These are phyloP conservation scores for Dryadula phaetusa DNA, from an alignment of 2,888 invertebrate species.

Conservation along the genomic window DNA sequence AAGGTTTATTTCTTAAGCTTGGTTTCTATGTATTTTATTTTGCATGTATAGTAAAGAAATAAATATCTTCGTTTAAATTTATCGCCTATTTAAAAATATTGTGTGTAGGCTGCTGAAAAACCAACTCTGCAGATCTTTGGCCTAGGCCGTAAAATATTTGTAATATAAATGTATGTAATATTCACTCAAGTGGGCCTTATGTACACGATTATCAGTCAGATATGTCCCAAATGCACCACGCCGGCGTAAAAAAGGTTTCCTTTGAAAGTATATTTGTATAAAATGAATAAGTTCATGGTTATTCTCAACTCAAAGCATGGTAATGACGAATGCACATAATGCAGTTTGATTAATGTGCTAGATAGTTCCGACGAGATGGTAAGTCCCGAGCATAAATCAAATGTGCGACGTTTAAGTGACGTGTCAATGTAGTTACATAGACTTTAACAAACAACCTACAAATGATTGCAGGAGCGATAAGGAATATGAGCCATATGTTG, in stretches of 20 bases:
- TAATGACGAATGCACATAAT: conserved; percentile 41
- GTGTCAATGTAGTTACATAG: conserved; percentile 41
- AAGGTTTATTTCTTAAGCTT: neutral
- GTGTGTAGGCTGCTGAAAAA: neutral
- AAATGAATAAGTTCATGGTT: conserved; percentile 9
- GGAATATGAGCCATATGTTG: conserved; percentile 22
- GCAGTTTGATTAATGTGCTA: conserved; percentile 39
- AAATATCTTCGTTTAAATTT: neutral
- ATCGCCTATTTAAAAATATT: neutral
- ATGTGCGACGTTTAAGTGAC: conserved; percentile 39
- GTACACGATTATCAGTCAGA: neutral
- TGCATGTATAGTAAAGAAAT: neutral
- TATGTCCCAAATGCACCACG: neutral
- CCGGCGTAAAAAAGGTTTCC: conserved; percentile 16
- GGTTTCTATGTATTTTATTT: neutral
- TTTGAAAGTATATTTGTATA: conserved; percentile 17
- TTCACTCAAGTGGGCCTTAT: neutral
- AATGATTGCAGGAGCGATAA: conserved; percentile 32
- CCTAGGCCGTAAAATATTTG: too few relatives aligned
- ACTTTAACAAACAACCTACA: conserved; percentile 34
- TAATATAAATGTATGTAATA: neutral
- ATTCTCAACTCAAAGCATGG: conserved; percentile 23
- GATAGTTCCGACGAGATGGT: conserved; percentile 39
- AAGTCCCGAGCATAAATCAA: conserved; percentile 43
- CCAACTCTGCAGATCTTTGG: neutral